These are phyloP conservation scores for Seriola dumerili DNA, from an alignment of 2,113 vertebrate species.

Conservation along the genomic window DNA sequence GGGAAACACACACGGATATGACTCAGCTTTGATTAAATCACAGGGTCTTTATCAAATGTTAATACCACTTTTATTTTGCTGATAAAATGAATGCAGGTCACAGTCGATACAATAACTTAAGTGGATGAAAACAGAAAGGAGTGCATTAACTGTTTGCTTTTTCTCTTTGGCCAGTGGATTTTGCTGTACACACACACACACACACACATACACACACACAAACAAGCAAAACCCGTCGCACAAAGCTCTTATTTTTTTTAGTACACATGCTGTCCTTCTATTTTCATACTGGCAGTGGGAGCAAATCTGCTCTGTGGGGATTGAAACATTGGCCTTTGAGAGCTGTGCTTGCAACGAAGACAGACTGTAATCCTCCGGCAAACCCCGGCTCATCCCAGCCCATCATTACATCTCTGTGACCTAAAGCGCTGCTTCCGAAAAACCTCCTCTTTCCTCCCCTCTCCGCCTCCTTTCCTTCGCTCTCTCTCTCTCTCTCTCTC, in stretches of 20 bases:
- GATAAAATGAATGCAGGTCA: conserved; percentile 14
- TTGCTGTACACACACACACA: neutral
- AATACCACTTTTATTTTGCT: neutral
- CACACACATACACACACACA: conserved; percentile 2
- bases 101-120: neutral
- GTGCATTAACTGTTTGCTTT: conserved; percentile 44
- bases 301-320: conserved; percentile 70
- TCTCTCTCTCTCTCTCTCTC: conserved; percentile 11
- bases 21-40: conserved; percentile 7
- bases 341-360: conserved; percentile 53
- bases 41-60: neutral
- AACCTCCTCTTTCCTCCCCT: conserved; percentile 9
- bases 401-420: conserved; percentile 76
- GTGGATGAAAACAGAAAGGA: conserved; percentile 14
- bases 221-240: neutral
- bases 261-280: conserved; percentile 46
- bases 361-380: conserved; percentile 76
- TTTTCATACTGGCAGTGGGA: conserved; percentile 58
- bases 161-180: conserved; percentile 31
- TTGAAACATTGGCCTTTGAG: conserved; percentile 65
- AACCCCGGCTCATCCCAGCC: conserved; percentile 73
- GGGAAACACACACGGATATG: neutral
- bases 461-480: conserved; percentile 16
- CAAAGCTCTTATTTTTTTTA: conserved; percentile 23
- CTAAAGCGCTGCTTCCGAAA: conserved; percentile 52